Percentiles rank a stretch among this genome's conserved stretches.
Conservation (phyloP, 2,888 invertebrate species). For the Drosophila barbarae region DNA sequence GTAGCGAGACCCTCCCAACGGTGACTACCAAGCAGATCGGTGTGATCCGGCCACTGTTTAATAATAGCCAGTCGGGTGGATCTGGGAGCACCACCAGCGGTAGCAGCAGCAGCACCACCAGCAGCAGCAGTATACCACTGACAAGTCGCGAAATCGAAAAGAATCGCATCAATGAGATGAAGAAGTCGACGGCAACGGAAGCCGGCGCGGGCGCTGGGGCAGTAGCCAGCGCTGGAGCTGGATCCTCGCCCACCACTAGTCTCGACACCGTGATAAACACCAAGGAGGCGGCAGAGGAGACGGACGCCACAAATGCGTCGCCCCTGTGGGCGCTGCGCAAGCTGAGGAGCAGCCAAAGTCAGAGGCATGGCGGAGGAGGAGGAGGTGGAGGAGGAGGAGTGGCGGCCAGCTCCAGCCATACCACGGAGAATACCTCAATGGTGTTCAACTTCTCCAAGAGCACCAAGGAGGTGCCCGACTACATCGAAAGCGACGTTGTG, state of each 20-base stretch:
- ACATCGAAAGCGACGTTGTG: conserved; percentile 93
- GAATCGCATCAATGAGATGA: conserved; percentile 85
- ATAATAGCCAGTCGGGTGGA: conserved; percentile 50
- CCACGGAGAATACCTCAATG: conserved; percentile 84
- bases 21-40: conserved; percentile 80
- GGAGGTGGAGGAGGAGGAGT: conserved; percentile 23
- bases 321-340: conserved; percentile 76
- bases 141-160: conserved; percentile 85
- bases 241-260: conserved; percentile 61
- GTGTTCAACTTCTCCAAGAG: conserved; percentile 91
- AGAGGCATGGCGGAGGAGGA: conserved; percentile 17
- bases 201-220: conserved; percentile 50
- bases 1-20: conserved; percentile 19
- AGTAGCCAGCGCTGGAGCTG: conserved; percentile 37
- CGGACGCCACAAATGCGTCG: conserved; percentile 59
- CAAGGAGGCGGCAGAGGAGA: conserved; percentile 59
- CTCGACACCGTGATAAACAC: conserved; percentile 76
- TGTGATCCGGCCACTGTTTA: conserved; percentile 81
- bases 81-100: conserved; percentile 7
- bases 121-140: conserved; percentile 60
- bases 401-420: conserved; percentile 44
- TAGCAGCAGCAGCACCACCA: not conserved
- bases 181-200: conserved; percentile 79
- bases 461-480: conserved; percentile 92
- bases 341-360: conserved; percentile 66